These are phyloP conservation scores for Luffia ferchaultella DNA, from an alignment of 2,888 invertebrate genomes.

Conservation along the genomic window DNA sequence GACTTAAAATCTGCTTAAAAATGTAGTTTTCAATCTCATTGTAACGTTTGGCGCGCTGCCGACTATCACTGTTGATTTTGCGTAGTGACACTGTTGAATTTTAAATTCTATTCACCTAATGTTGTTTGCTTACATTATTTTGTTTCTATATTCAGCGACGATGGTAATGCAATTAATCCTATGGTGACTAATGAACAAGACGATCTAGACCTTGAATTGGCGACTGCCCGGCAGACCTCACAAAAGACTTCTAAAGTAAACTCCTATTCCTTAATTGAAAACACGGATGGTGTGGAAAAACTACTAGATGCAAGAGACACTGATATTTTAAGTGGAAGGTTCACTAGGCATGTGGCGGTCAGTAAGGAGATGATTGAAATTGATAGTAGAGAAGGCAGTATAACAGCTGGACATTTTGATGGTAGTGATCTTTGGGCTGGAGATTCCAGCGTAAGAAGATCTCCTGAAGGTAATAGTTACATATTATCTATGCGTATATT, in stretches of 20 bases:
- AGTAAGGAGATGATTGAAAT: not conserved
- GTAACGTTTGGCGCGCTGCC: too few relatives aligned
- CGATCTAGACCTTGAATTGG: constrained; percentile 66
- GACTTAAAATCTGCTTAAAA: too few relatives aligned
- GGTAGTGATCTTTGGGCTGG: constrained; percentile 60
- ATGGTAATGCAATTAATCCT: constrained; percentile 75
- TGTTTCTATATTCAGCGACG: too few relatives aligned
- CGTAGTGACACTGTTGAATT: too few relatives aligned
- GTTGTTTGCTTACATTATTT: too few relatives aligned
- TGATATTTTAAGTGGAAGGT: constrained; percentile 5
- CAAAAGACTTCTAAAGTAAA: not conserved
- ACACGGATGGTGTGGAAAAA: constrained; percentile 14
- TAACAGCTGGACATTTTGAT: constrained; percentile 14
- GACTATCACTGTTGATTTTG: too few relatives aligned
- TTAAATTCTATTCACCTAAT: too few relatives aligned
- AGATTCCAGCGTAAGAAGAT: constrained; percentile 75
- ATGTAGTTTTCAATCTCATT: too few relatives aligned
- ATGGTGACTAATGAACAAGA: constrained; percentile 86
- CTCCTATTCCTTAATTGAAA: constrained; percentile 10
- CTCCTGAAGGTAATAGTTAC: constrained; percentile 73
- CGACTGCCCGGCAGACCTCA: constrained; percentile 1
- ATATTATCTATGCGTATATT: too few relatives aligned
- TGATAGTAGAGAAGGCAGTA: not conserved
- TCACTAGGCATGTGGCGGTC: not conserved
- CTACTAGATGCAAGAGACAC: constrained; percentile 16